Conservation (phyloP, 2,797 vertebrate species). For the Centroberyx gerrardi region DNA sequence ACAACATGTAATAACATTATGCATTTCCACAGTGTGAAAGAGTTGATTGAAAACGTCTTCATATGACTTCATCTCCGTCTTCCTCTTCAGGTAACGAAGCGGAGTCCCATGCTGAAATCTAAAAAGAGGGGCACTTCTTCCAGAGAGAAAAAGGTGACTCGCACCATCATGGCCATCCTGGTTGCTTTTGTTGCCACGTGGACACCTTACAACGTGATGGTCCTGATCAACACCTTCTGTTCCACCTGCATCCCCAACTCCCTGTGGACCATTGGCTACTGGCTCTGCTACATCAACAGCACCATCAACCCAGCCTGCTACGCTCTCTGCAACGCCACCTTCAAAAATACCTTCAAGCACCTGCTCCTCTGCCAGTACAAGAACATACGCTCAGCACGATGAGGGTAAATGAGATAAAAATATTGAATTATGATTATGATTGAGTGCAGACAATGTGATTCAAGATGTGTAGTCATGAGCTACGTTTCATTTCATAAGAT, state of each 20-base stretch:
- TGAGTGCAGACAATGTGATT: conserved; percentile 20
- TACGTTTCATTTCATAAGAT: conserved; percentile 7
- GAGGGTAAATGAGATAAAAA: conserved; percentile 22
- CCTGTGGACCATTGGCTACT: conserved; percentile 96
- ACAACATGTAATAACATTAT: background rate
- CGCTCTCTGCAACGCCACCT: conserved; percentile 96
- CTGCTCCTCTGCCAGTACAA: conserved; percentile 96
- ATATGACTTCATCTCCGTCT: conserved; percentile 60
- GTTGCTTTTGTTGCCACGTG: conserved; percentile 95
- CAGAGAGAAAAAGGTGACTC: conserved; percentile 95
- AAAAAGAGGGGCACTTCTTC: conserved; percentile 88
- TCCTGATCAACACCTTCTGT: conserved; percentile 97
- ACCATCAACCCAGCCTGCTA: conserved; percentile 99
- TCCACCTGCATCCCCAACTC: conserved; percentile 91
- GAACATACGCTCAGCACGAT: conserved; percentile 88
- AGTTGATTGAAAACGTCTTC: background rate
- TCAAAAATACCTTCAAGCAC: conserved; percentile 98
- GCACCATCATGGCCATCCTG: conserved; percentile 98
- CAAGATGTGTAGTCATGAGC: background rate
- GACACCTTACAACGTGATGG: conserved; percentile 99
- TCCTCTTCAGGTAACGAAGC: conserved; percentile 87
- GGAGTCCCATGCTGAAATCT: conserved; percentile 77
- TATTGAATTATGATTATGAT: conserved; percentile 8
- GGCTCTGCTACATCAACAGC: conserved; percentile 99
- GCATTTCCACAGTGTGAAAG: background rate